A percentile compares a stretch with the other conserved stretches of the same genome.
Conservation (phyloP, 2,888 invertebrate genomes). For the Ichneumoninae sp. region DNA sequence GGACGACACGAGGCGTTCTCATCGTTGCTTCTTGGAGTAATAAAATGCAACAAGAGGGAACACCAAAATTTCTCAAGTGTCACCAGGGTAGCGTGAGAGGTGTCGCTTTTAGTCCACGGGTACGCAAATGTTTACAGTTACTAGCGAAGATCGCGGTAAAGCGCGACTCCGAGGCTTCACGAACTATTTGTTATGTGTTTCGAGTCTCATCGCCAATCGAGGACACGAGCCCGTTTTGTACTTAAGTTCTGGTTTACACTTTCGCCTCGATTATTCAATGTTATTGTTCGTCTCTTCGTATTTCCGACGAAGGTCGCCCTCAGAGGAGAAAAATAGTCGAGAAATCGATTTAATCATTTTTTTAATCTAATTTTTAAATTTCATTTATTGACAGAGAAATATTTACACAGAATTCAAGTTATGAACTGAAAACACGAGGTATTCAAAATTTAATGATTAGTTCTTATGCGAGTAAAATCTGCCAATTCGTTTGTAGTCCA, state of each 20-base stretch:
- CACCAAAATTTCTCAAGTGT: conserved; percentile 81
- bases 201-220: neutral
- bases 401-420: no score
- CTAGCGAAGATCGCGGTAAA: neutral
- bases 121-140: conserved; percentile 66
- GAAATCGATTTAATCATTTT: neutral
- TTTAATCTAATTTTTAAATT: no score
- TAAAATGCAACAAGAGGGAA: conserved; percentile 83
- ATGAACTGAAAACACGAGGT: no score
- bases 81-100: conserved; percentile 82
- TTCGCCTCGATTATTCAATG: neutral
- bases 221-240: neutral
- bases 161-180: no score
- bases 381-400: no score
- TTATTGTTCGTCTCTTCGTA: neutral
- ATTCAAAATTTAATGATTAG: neutral
- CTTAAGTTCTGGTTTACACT: neutral
- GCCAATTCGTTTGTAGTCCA: conserved; percentile 80
- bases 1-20: neutral
- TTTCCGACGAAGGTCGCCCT: neutral
- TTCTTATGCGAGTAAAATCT: neutral
- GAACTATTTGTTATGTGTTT: neutral
- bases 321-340: neutral
- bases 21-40: neutral
- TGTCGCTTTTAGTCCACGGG: conserved; percentile 83